Percentiles rank a stretch among this genome's conserved stretches.
These are phyloP conservation scores for Drosophila seguyi DNA, from an alignment of 1,140 invertebrate species.

Conservation along the genomic window DNA sequence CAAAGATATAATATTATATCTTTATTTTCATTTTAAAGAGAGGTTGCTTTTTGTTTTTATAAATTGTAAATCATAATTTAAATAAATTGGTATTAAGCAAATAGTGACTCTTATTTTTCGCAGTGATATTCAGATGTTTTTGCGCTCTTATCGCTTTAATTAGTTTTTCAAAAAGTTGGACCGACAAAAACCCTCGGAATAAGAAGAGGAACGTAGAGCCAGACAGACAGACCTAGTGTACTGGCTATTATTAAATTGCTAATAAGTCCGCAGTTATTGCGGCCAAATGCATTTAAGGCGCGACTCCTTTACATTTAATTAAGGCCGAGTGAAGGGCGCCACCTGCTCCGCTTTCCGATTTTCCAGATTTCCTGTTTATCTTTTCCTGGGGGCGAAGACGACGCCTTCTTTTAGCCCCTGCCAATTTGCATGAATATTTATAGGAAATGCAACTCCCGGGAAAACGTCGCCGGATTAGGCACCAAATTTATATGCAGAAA, in stretches of 20 bases:
- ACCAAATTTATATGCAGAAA: constrained; percentile 64
- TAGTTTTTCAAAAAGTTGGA: constrained; percentile 74
- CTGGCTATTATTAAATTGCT: constrained; percentile 60
- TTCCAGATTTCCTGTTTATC: constrained; percentile 58
- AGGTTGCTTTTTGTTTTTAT: no score
- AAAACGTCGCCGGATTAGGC: constrained; percentile 65
- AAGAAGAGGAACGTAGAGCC: not conserved
- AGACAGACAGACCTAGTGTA: constrained; percentile 17
- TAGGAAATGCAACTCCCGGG: constrained; percentile 61
- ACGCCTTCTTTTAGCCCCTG: constrained; percentile 17
- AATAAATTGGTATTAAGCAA: no score
- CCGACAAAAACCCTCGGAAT: constrained; percentile 25
- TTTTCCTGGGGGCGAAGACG: constrained; percentile 9
- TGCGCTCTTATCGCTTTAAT: constrained; percentile 74
- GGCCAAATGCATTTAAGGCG: constrained; percentile 52
- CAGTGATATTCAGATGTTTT: constrained; percentile 25
- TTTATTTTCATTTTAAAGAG: no score
- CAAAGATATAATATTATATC: no score
- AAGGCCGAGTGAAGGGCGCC: constrained; percentile 36
- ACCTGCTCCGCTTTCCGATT: constrained; percentile 38
- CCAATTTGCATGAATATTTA: constrained; percentile 77
- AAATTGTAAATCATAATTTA: no score
- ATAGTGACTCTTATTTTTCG: not conserved
- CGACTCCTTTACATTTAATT: constrained; percentile 71
- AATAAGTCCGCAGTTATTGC: constrained; percentile 44